phyloP scores from a whole-genome alignment of 2,113 vertebrate species.

The Albula glossodonta region DNA sequence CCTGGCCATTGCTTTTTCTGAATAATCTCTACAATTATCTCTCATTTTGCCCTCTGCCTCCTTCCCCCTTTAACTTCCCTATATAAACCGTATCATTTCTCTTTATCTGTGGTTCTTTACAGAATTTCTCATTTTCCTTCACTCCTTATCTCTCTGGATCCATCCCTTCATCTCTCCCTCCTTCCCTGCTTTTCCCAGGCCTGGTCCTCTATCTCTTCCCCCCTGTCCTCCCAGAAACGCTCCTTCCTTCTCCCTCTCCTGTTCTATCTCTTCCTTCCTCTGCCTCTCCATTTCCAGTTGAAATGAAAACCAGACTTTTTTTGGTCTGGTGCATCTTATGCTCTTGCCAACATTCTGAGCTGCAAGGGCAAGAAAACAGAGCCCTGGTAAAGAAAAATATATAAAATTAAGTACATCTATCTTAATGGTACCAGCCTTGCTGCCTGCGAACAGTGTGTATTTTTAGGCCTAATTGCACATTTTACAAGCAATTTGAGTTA shows the following conservation, averaged over 20 bases:
- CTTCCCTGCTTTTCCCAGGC: background rate
- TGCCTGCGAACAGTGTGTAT: background rate
- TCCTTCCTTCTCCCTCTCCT: background rate
- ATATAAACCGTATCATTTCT: background rate
- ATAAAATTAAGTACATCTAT: background rate
- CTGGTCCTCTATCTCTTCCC: conserved; percentile 1
- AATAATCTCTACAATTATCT: conserved; percentile 14
- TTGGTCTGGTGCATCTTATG: conserved; percentile 13
- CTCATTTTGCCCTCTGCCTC: background rate
- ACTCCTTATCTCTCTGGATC: conserved; percentile 12
- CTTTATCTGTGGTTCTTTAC: conserved; percentile 14
- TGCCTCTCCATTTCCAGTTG: conserved; percentile 30
- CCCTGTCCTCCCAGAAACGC: background rate
- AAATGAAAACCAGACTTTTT: conserved; percentile 19
- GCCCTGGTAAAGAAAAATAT: too few species aligned
- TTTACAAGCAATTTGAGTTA: background rate
- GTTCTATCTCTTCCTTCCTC: conserved; percentile 21
- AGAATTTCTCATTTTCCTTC: conserved; percentile 9
- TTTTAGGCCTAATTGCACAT: background rate
- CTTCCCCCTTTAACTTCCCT: background rate
- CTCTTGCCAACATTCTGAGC: conserved; percentile 9
- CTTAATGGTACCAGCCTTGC: background rate
- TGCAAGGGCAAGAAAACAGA: conserved; percentile 19
- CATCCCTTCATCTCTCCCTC: conserved; percentile 28
- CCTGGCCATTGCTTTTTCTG: background rate